phyloP scores from a whole-genome alignment of 2,888 invertebrate species.

The Craniophora ligustri region DNA sequence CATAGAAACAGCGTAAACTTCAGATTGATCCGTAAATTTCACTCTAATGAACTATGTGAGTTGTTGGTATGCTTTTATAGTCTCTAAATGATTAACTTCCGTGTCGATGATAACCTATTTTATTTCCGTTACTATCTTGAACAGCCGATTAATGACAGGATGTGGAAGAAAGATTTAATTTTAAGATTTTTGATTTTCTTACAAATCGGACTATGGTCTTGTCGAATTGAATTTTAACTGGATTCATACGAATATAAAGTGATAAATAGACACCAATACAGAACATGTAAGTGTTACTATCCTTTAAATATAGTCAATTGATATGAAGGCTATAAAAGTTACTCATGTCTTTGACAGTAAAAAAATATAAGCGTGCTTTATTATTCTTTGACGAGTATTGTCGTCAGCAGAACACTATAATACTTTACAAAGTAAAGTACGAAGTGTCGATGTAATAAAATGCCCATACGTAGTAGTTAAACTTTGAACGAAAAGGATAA shows the following conservation, averaged over 20 bases:
- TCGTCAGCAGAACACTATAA: no score
- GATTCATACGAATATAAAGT: no score
- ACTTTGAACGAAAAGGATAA: conserved; percentile 21
- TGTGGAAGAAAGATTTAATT: conserved; percentile 11
- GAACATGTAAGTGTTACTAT: no score
- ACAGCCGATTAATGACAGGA: conserved; percentile 18
- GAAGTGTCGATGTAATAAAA: conserved; percentile 1
- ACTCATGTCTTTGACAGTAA: no score
- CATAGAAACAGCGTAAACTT: conserved; percentile 14
- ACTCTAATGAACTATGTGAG: conserved; percentile 19
- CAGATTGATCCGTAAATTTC: conserved; percentile 16
- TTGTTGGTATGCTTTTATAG: conserved; percentile 26
- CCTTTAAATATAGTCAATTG: no score
- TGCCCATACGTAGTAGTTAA: conserved; percentile 9
- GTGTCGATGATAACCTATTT: conserved; percentile 25
- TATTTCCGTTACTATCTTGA: conserved; percentile 24
- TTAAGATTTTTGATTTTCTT: not conserved
- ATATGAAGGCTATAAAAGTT: no score
- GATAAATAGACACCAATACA: no score
- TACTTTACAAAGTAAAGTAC: no score
- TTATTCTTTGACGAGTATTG: conserved; percentile 12
- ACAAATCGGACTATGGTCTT: not conserved
- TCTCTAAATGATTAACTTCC: conserved; percentile 26
- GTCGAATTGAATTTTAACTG: no score
- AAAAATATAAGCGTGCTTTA: conserved; percentile 17